Evolutionary conservation across 2,113 vertebrate genomes (phyloP), one percentile per base, ranked within the genome.

Genomic region (Tenebrosternarchus preto): DNA sequence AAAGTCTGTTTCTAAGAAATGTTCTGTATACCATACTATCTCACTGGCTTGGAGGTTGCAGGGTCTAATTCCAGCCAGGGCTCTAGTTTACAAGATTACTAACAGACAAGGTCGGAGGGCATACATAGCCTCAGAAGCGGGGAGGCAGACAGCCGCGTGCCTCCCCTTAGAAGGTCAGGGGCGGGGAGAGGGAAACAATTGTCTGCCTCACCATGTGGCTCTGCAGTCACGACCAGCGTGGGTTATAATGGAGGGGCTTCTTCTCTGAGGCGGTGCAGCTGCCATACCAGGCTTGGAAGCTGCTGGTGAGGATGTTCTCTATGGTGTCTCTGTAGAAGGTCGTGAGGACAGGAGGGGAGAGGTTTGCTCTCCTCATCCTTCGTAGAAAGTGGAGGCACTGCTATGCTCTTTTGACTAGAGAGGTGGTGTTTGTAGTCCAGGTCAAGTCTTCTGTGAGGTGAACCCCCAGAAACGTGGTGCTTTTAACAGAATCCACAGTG

Each of bases 391-490:
- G 12, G n/a, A n/a, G n/a, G n/a, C 20, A n/a, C 46, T 50, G 36
- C 39, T 71, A 39, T 43, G 7, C 69, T 20, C 39, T 50, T 19
- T 53, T 71, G 43, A 71, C 69, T 7, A 71, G 20, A 39, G 69
- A 71, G 69, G 33, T 50, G 39, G 64, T 67, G 64, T 29, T 0
- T 25, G 24, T 29, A 16, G 69, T 25, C 31, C 39, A 71, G 24
- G 71, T 73, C 71, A 73, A 46, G 22, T 73, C 46, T 19, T 73
- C 25, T 7, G 22, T 72, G 64, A 25, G 29, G n/a, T 72, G 69
- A 39, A 72, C 39, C 20, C 39, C 69, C 39, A 72, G 39, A 24
- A 50, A 72, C 12, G n/a, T 53, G 69, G 69, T 72, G 69, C 69
- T 53, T 72, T 27, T 73, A 22, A 73, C 46, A 8, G 50, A 27